A percentile compares a stretch with the other conserved stretches of the same genome.
Evolutionary conservation across 2,888 invertebrate genomes (phyloP).

Genomic region (Listrodromus nycthemerus): DNA sequence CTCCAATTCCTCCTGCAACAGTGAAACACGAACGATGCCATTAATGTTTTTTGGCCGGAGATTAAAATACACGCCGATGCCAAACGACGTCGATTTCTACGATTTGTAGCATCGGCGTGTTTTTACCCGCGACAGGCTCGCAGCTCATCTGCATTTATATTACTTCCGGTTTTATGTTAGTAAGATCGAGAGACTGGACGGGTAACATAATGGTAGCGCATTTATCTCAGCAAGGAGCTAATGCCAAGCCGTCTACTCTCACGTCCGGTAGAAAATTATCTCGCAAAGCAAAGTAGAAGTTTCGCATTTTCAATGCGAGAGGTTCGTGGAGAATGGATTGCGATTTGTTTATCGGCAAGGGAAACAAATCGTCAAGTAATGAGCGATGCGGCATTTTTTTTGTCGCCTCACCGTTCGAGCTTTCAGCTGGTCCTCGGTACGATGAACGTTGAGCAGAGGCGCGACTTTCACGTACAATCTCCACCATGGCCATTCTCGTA

Average conservation of each 20-base stretch:
- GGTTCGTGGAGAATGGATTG: neutral
- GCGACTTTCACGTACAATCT: conserved; percentile 95
- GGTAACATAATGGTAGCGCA: conserved; percentile 16
- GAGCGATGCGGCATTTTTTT: neutral
- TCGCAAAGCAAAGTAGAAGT: neutral
- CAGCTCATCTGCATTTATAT: conserved; percentile 12
- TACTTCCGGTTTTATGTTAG: conserved; percentile 11
- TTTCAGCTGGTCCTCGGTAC: conserved; percentile 96
- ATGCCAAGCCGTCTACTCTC: conserved; percentile 22
- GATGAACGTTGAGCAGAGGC: conserved; percentile 96
- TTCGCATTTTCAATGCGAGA: neutral
- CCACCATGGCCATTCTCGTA: conserved; percentile 99
- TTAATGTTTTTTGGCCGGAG: conserved; percentile 36
- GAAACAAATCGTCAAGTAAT: neutral
- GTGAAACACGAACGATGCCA: conserved; percentile 38
- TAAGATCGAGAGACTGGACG: conserved; percentile 13
- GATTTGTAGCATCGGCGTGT: conserved; percentile 4
- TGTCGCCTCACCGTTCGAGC: conserved; percentile 90
- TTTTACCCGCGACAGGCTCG: conserved; percentile 5
- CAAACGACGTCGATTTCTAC: conserved; percentile 22
- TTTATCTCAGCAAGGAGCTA: conserved; percentile 1
- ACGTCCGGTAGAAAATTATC: conserved; percentile 29
- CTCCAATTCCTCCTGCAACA: conserved; percentile 93
- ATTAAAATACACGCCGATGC: conserved; percentile 30
- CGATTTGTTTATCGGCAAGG: neutral